Conservation (phyloP, 2,797 vertebrate species). For the Mastacembelus armatus region DNA sequence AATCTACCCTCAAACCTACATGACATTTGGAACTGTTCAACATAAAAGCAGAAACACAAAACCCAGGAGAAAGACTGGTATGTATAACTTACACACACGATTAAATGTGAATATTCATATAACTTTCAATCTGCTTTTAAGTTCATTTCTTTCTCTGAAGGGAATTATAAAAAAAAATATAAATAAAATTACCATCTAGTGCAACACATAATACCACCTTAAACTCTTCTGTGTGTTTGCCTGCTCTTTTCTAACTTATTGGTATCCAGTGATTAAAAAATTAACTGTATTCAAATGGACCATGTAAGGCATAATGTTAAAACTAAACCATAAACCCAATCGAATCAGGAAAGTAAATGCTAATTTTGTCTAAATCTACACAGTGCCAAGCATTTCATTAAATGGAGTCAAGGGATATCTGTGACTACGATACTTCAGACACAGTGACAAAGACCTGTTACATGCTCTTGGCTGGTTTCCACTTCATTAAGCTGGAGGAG, state of each 20-base stretch:
- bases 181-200: no score
- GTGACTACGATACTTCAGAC: no score
- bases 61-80: neutral
- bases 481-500: conserved; percentile 41
- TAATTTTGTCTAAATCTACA: conserved; percentile 18
- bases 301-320: no score
- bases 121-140: conserved; percentile 10
- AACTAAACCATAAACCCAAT: no score
- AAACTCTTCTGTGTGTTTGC: neutral
- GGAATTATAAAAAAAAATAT: no score
- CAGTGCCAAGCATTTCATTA: conserved; percentile 25
- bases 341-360: no score
- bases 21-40: conserved; percentile 33
- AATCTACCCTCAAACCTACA: neutral
- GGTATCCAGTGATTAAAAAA: no score
- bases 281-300: no score
- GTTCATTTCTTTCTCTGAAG: neutral
- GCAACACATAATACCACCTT: no score
- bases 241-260: conserved; percentile 2
- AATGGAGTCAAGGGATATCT: no score
- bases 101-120: neutral
- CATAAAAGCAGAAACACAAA: no score
- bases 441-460: conserved; percentile 51
- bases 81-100: no score
- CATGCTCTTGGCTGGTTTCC: conserved; percentile 42